Evolutionary conservation across 2,797 vertebrate species (phyloP), one percentile per base, ranked within the genome.

Genomic region (Diplodus puntazzo): DNA sequence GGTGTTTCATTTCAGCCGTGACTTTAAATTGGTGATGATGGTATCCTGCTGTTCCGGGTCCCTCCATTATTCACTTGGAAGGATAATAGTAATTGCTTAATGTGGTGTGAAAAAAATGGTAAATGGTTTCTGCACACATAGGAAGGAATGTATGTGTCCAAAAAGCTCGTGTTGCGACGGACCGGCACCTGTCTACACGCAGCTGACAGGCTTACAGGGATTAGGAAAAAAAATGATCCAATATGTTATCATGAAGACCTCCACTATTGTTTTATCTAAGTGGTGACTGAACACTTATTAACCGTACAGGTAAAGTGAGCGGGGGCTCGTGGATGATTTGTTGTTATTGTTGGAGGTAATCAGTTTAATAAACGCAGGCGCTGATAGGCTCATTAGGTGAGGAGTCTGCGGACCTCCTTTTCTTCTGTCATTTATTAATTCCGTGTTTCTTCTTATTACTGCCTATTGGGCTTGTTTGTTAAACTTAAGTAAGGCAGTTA

Each of bases 31-130:
- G 80, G 71, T 76, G 82, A 76, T 75, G 76, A 88, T 87, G 83
- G 81, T 64, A 59, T 76, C 81, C 85, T 79, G 81, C 87, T 88
- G 89, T 50, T 89, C 78, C 60, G 34, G 52, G 60, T 74, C 54
- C 77, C 62, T 79, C 73, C 69, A 85, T 89, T 87, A 84, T 78
- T 85, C 80, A 87, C 83, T 83, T 73, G 71, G 72, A 85, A 74
- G 82, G 82, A 84, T 86, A 83, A 81, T 77, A 84, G 74, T 82
- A 86, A 85, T 82, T 85, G 83, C 65, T 81, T 87, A 89, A 88
- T 89, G 81, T 73, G 83, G 52, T 83, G 73, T 88, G 77, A 83
- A 81, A 81, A 88, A 81, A 81, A 27, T 30, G 75, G 76, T 74
- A 78, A 90, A 87, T 85, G 77, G 68, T 70, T 83, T 72, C 68